Evolutionary conservation across 64 coral and sea anemone genomes (phyloP), one percentile per base, ranked within the genome.

Genomic region (Stylophora pistillata): DNA sequence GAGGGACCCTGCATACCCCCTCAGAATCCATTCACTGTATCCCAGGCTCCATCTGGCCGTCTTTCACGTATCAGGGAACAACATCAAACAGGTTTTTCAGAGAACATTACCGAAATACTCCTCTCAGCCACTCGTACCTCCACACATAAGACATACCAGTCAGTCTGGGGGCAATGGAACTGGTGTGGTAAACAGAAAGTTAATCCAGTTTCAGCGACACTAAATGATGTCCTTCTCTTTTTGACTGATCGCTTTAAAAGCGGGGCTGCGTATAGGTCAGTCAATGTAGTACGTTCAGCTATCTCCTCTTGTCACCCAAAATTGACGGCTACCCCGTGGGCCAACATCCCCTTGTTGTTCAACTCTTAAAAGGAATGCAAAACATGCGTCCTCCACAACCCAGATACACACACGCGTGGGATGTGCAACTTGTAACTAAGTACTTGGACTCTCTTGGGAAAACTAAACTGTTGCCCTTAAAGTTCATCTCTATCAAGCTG

Each of bases 101-200:
- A n/a, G n/a, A n/a, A n/a, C n/a, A n/a, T n/a, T n/a, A n/a, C n/a
- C n/a, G n/a, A n/a, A 58, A 58, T 58, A 58, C 56, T 15, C 56
- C 56, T 10, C 7, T 58, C 56, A 58, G 56, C 7, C 7, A 58
- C 56, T 58, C 56, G 55, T 37, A 30, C 64, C 84, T 69, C 69
- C 83, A 71, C 60, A 53, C 84, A 76, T 56, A 91, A 74, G 77
- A 62, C 89, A 23, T 91, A 91, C 66, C 52, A 91, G 28, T 91
- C 78, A 1, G 14, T 25, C 17, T 90, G 68, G 88, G 58, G 31
- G 18, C 63, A 30, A 23, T 91, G 89, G 89, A 5, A 28, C 78
- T 85, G 89, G 72, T 86, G 89, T 91, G 7, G 33, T 85, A 14
- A 25, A 91, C 15, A 57, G 80, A 14, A 91, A 85, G 68, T 86